Base-by-base conservation (phyloP, 1,140 invertebrate species). In the Antheraea pernyi region DNA sequence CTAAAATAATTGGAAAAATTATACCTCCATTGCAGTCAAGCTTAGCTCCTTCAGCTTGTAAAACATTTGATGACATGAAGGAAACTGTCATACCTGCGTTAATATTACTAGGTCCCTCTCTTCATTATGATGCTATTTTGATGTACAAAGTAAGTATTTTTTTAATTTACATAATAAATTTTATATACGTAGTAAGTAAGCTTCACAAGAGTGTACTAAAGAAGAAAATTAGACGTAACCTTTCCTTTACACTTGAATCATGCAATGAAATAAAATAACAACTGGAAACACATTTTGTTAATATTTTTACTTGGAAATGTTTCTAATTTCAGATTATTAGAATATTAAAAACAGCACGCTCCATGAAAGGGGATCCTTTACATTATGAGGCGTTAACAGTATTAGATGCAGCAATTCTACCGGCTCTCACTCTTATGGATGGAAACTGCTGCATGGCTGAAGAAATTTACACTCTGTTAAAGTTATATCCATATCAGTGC, bases 391-490 rank as follows among this genome's bases (percentile, higher is more conserved):
- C 99, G 19, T 86, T 99, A 19, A 97, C 96, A 18, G 94, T 99
- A 13, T 88, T 99, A 19, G 98, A 99, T 83, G 95, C 97, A 18
- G 95, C 96, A 1, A 94, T 99, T 46, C 90, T 99, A 63, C 99
- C 99, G 0, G 95, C 98, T 0, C 92, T 99, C 0, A 97, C 97
- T 0, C 95, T 99, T 72, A 95, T 99, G 93, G 97, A 99, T 73
- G 96, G 96, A 73, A 99, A 99, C 88, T 99, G 98, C 85, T 98
- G 97, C 77, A 95, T 99, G 81, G 97, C 98, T 22, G 98, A 99
- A 91, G 98, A 99, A 90, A 94, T 99, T 48, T 99, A 99, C 97
- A 95, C 95, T 59, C 94, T 99, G 63, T 86, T 99, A 0, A 98
- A 98, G 84, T 93, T 97, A 48, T 99, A 98, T 92, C 97, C 98